Conservation (phyloP, 23 tunicate genomes). For the Corella eumyota region DNA sequence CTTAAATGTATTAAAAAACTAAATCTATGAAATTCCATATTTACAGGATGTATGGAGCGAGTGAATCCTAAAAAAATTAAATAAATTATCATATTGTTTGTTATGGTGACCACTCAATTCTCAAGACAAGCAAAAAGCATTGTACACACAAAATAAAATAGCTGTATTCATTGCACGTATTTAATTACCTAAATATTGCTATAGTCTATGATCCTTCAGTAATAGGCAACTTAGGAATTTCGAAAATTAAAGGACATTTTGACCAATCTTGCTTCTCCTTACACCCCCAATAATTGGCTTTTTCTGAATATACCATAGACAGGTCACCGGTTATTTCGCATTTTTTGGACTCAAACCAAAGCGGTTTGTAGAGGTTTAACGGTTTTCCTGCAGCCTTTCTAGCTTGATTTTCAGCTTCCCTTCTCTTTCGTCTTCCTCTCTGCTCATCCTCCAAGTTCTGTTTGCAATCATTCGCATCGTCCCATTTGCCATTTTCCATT, state of each 20-base stretch:
- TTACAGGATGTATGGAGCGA: no score
- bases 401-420: conserved; percentile 44
- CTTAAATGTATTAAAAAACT: no score
- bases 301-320: conserved; percentile 17
- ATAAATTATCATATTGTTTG: no score
- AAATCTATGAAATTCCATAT: no score
- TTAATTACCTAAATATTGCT: no score
- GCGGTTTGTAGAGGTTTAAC: conserved; percentile 60
- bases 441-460: conserved; percentile 84
- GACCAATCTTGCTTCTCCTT: conserved; percentile 82
- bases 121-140: no score
- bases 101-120: no score
- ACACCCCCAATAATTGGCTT: conserved; percentile 55
- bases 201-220: no score
- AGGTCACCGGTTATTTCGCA: conserved; percentile 49
- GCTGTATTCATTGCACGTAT: no score
- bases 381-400: conserved; percentile 40
- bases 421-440: conserved; percentile 49
- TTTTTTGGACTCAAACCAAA: conserved; percentile 54
- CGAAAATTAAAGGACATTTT: conserved; percentile 47
- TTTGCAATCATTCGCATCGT: conserved; percentile 74
- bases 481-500: conserved; percentile 95
- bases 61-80: no score
- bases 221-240: no score
- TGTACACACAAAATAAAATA: no score